phyloP scores from a whole-genome alignment of 2,113 vertebrate genomes.

The Cisticola juncidis region DNA sequence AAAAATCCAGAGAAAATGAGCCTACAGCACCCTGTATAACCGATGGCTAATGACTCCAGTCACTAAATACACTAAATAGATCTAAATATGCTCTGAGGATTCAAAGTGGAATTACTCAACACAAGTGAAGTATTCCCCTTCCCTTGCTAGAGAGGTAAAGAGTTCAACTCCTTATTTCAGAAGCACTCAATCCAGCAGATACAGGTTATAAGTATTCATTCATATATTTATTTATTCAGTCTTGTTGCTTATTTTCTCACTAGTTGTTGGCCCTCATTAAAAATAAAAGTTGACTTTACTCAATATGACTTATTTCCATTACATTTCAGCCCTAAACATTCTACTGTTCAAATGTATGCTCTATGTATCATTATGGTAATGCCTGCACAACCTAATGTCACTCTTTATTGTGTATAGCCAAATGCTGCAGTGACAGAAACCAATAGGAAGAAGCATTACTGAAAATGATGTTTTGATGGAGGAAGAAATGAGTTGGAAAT shows the following conservation, averaged over 20 bases:
- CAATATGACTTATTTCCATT: background rate
- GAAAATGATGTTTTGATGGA: background rate
- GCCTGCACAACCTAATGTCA: background rate
- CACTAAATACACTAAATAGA: background rate
- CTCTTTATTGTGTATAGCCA: background rate
- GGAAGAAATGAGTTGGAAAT: background rate
- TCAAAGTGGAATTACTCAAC: background rate
- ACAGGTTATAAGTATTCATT: background rate
- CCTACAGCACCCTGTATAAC: background rate
- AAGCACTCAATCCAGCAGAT: background rate
- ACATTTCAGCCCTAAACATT: background rate
- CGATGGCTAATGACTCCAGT: background rate
- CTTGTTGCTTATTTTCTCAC: background rate
- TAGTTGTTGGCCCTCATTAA: background rate
- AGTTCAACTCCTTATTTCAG: background rate
- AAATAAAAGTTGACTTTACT: background rate
- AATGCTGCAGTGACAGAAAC: background rate
- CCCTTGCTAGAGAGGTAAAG: background rate
- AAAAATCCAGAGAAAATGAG: background rate
- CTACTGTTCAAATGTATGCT: background rate
- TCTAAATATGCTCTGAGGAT: background rate
- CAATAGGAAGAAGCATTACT: background rate
- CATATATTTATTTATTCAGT: background rate
- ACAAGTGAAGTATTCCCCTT: rapidly evolving
- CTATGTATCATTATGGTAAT: background rate